Evolutionary conservation across 2,888 invertebrate species (phyloP).

Genomic region (Pandemis corylana): DNA sequence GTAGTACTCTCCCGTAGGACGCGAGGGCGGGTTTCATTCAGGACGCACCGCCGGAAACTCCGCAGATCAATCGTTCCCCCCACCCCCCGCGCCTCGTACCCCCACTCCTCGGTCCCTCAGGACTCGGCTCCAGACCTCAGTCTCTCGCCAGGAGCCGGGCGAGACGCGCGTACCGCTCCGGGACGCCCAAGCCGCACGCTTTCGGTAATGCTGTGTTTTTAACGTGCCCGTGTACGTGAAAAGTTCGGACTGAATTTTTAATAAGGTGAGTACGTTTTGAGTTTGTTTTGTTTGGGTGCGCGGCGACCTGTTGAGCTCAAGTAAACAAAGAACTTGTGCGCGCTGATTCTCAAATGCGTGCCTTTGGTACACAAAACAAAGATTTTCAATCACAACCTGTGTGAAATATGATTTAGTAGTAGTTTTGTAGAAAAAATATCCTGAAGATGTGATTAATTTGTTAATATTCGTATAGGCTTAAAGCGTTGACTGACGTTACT

Average conservation of each 20-base stretch:
- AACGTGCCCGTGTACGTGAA: slow-evolving; percentile 61
- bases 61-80: slow-evolving; percentile 70
- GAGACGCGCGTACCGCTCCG: slow-evolving; percentile 54
- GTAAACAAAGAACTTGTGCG: slow-evolving; percentile 23
- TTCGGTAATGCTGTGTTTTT: slow-evolving; percentile 73
- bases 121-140: slow-evolving; percentile 60
- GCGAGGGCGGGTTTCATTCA: slow-evolving; percentile 68
- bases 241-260: slow-evolving; percentile 52
- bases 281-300: slow-evolving; percentile 23
- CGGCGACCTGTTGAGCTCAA: slow-evolving; percentile 28
- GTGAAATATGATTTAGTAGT: too few species aligned
- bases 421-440: too few species aligned
- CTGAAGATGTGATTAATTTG: too few species aligned
- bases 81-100: slow-evolving; percentile 52
- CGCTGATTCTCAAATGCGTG: too few species aligned
- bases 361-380: too few species aligned
- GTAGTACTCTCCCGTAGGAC: slow-evolving; percentile 48
- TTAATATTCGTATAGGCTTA: too few species aligned
- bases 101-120: slow-evolving; percentile 53
- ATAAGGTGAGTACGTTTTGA: slow-evolving; percentile 57
- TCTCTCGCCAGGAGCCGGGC: slow-evolving; percentile 61
- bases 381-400: too few species aligned
- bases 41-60: slow-evolving; percentile 62
- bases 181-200: slow-evolving; percentile 52
- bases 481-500: too few species aligned